Evolutionary conservation across 2,888 invertebrate genomes (phyloP).

Genomic region (Limenitis camilla): DNA sequence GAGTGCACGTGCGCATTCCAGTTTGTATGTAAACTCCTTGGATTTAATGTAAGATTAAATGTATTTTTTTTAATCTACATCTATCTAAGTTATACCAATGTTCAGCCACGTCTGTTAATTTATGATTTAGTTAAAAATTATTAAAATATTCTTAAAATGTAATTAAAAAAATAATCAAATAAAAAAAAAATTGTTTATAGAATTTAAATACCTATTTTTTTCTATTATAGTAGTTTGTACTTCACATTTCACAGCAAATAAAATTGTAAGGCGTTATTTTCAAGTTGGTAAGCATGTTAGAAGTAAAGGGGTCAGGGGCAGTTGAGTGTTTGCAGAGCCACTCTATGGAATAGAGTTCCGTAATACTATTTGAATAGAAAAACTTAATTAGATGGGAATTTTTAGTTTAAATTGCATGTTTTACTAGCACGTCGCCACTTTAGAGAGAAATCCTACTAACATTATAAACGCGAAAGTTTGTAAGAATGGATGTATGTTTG

Average conservation of each 20-base stretch:
- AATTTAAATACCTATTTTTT: not conserved
- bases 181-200: no score
- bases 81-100: no score
- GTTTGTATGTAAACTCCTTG: no score
- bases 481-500: no score
- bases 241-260: not conserved
- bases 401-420: not conserved
- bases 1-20: no score
- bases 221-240: not conserved
- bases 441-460: not conserved
- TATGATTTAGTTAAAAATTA: no score
- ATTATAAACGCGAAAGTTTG: not conserved
- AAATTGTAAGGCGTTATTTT: constrained; percentile 6
- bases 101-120: no score
- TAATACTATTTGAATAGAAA: not conserved
- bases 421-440: not conserved
- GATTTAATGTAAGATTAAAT: no score
- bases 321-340: constrained; percentile 7
- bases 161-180: no score
- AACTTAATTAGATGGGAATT: no score
- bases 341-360: not conserved
- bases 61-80: no score
- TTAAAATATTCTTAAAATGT: no score
- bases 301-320: constrained; percentile 16
- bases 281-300: constrained; percentile 8